phyloP scores from a whole-genome alignment of 2,888 invertebrate genomes.

The Sicus ferrugineus region DNA sequence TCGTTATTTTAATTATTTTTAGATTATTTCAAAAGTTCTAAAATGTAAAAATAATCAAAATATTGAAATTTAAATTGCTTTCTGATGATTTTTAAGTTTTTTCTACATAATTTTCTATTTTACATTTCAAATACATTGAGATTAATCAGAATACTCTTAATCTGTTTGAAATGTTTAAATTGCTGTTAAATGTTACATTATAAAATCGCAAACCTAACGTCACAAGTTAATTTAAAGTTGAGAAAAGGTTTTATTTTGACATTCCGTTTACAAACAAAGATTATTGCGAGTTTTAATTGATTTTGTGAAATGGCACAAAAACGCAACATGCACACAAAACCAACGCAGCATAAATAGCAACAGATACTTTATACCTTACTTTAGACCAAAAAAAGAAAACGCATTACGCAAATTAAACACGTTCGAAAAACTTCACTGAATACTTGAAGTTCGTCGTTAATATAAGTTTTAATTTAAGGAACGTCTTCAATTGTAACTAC shows the following conservation, averaged over 20 bases:
- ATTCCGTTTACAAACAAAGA: conserved; percentile 37
- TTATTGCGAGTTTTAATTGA: conserved; percentile 20
- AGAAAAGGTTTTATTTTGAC: conserved; percentile 28
- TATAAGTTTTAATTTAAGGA: neutral
- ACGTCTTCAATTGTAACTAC: neutral
- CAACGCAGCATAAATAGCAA: conserved; percentile 18
- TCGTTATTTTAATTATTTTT: too few species aligned
- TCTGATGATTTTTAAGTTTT: neutral
- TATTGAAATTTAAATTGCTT: too few species aligned
- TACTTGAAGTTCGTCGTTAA: neutral
- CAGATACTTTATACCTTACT: neutral
- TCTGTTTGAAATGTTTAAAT: too few species aligned
- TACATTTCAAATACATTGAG: neutral
- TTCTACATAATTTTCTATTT: neutral
- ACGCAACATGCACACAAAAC: neutral
- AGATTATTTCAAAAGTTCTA: too few species aligned
- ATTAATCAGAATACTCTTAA: too few species aligned
- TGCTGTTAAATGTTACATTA: too few species aligned
- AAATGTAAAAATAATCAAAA: too few species aligned
- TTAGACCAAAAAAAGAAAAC: neutral
- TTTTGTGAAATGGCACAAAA: conserved; percentile 9
- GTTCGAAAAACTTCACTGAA: neutral
- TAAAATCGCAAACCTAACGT: neutral
- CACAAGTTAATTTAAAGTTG: conserved; percentile 20
- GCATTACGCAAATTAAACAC: neutral